phyloP scores from a whole-genome alignment of 2,797 vertebrate species.

The Gallinago nigripennis region DNA sequence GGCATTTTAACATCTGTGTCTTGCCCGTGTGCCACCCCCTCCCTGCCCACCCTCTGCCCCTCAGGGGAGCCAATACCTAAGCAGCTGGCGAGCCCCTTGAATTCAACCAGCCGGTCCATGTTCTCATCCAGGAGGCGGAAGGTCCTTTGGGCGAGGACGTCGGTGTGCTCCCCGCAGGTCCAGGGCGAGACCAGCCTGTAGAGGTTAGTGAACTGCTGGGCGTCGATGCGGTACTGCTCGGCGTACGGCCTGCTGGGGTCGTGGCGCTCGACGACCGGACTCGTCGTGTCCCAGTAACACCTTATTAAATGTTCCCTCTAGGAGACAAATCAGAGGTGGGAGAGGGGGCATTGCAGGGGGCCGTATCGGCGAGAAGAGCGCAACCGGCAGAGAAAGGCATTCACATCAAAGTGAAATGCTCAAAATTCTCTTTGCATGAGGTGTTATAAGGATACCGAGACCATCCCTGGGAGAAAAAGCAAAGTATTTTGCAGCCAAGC shows the following conservation, averaged over 20 bases:
- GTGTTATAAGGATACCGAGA: neutral
- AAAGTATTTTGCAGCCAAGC: neutral
- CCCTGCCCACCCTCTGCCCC: neutral
- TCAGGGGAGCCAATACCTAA: constrained; percentile 76
- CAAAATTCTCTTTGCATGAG: neutral
- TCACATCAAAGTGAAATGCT: neutral
- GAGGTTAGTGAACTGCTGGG: constrained; percentile 87
- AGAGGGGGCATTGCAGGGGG: neutral
- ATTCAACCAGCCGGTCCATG: constrained; percentile 83
- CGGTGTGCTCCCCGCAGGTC: constrained; percentile 82
- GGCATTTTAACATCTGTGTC: neutral
- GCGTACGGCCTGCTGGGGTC: constrained; percentile 82
- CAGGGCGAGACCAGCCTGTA: constrained; percentile 87
- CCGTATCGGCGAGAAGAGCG: neutral
- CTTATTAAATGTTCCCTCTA: constrained; percentile 91
- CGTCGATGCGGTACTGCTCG: constrained; percentile 90
- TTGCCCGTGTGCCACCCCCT: fast-evolving
- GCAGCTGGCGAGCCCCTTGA: constrained; percentile 86
- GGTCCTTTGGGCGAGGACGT: constrained; percentile 84
- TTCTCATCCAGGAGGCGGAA: constrained; percentile 91
- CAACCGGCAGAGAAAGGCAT: neutral
- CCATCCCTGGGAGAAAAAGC: neutral
- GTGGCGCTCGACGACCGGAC: constrained; percentile 58
- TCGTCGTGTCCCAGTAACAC: constrained; percentile 88
- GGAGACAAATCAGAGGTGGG: neutral